Conservation (phyloP, 2,888 invertebrate species). For the Unio pictorum region DNA sequence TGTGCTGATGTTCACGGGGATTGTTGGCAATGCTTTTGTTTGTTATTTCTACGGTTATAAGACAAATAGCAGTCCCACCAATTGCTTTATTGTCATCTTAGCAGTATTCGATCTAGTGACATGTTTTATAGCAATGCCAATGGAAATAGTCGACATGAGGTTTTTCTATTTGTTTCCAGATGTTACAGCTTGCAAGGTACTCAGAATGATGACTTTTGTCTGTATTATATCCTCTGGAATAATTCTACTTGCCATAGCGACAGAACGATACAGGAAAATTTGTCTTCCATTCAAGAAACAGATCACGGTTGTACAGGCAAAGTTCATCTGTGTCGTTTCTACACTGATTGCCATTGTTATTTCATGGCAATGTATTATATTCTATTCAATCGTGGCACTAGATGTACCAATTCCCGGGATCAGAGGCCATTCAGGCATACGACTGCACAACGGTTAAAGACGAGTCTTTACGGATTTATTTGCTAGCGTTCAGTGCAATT, state of each 20-base stretch:
- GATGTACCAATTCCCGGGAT: constrained; percentile 16
- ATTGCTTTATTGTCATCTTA: too few relatives aligned
- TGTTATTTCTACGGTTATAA: constrained; percentile 44
- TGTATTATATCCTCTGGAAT: constrained; percentile 39
- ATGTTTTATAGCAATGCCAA: too few relatives aligned
- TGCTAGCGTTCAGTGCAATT: constrained; percentile 22
- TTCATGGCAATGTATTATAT: constrained; percentile 34
- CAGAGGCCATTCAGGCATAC: not conserved
- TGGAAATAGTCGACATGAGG: too few relatives aligned
- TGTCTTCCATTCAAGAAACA: too few relatives aligned
- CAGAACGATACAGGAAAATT: constrained; percentile 37
- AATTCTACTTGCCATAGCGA: constrained; percentile 45
- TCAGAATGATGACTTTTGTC: constrained; percentile 43
- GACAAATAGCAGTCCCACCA: constrained; percentile 5
- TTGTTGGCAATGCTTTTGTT: constrained; percentile 50
- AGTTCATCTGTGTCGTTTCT: too few relatives aligned
- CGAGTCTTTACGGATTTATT: constrained; percentile 15
- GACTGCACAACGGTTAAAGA: constrained; percentile 13
- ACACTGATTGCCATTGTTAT: not conserved
- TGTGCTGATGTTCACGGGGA: constrained; percentile 43
- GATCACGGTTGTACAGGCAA: too few relatives aligned
- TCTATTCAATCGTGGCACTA: constrained; percentile 25
- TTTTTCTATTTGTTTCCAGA: too few relatives aligned
- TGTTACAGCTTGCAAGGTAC: constrained; percentile 1
- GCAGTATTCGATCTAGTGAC: too few relatives aligned